Conservation (phyloP, 2,888 invertebrate species). For the Caenorhabditis sinica region DNA sequence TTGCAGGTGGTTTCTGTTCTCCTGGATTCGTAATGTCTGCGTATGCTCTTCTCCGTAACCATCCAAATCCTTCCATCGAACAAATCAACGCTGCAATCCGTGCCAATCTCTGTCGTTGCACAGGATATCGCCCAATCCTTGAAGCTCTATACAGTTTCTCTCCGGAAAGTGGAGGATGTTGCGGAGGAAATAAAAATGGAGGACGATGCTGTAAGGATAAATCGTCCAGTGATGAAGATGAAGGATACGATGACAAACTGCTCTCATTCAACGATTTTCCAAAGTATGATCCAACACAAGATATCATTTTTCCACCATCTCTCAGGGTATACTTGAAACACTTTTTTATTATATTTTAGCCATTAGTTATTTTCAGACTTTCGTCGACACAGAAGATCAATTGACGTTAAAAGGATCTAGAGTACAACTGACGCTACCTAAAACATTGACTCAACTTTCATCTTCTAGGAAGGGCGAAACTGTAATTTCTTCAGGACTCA, state of each 20-base stretch:
- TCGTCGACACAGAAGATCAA: conserved; percentile 1
- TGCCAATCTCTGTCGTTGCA: conserved; percentile 92
- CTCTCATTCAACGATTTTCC: conserved; percentile 78
- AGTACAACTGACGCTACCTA: conserved; percentile 43
- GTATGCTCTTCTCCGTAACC: conserved; percentile 86
- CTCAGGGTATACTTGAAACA: conserved; percentile 85
- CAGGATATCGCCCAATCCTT: conserved; percentile 94
- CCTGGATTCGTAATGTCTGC: conserved; percentile 87
- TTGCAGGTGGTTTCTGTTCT: conserved; percentile 94
- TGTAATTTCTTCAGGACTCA: conserved; percentile 69
- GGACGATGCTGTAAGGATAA: conserved; percentile 65
- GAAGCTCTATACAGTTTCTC: conserved; percentile 88
- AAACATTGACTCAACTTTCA: conserved; percentile 45
- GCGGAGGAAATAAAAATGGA: conserved; percentile 56
- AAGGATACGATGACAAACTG: conserved; percentile 49
- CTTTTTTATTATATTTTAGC: too few species aligned
- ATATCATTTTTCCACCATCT: conserved; percentile 94
- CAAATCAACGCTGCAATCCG: conserved; percentile 74
- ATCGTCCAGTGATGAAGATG: conserved; percentile 32
- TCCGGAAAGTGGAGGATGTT: conserved; percentile 61
- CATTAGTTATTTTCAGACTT: conserved; percentile 6
- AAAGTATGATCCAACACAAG: conserved; percentile 89
- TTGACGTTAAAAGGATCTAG: conserved; percentile 77
- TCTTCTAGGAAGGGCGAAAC: background rate
- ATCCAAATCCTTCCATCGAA: conserved; percentile 86